Evolutionary conservation across 2,888 invertebrate species (phyloP).

Genomic region (Drosophila planitibia): DNA sequence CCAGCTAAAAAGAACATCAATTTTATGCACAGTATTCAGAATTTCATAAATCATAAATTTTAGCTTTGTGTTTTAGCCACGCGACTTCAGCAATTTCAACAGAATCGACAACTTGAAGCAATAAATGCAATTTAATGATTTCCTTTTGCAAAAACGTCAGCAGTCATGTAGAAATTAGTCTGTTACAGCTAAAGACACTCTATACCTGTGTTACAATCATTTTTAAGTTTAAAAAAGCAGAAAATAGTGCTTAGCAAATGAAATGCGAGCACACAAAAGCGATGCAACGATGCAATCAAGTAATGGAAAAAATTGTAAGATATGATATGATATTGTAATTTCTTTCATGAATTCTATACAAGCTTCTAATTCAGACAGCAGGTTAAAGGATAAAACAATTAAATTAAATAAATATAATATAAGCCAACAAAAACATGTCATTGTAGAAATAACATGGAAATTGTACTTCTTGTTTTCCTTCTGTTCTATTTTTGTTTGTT

Average conservation of each 20-base stretch:
- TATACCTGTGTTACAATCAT: slow-evolving; percentile 3
- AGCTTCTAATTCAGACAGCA: background rate
- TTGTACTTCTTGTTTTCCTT: slow-evolving; percentile 11
- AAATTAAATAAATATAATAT: background rate
- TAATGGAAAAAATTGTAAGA: background rate
- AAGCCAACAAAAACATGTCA: background rate
- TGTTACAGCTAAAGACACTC: slow-evolving; percentile 1
- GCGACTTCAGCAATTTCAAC: slow-evolving; percentile 43
- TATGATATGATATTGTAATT: background rate
- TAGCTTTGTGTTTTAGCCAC: slow-evolving; percentile 30
- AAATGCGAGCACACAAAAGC: slow-evolving; percentile 16
- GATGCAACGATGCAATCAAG: slow-evolving; percentile 6
- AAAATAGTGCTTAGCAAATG: slow-evolving; percentile 6
- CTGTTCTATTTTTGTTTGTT: background rate
- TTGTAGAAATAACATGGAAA: background rate
- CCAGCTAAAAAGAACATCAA: slow-evolving; percentile 14
- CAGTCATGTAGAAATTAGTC: slow-evolving; percentile 4
- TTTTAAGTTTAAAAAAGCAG: background rate
- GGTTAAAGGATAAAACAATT: background rate
- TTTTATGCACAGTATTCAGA: slow-evolving; percentile 8
- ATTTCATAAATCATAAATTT: slow-evolving; percentile 1
- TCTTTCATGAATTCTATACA: background rate
- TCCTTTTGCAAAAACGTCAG: slow-evolving; percentile 15
- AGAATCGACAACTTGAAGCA: slow-evolving; percentile 14
- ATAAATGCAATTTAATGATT: slow-evolving; percentile 27